Conservation (phyloP, 2,888 invertebrate species). For the Balanococcus diminutus region DNA sequence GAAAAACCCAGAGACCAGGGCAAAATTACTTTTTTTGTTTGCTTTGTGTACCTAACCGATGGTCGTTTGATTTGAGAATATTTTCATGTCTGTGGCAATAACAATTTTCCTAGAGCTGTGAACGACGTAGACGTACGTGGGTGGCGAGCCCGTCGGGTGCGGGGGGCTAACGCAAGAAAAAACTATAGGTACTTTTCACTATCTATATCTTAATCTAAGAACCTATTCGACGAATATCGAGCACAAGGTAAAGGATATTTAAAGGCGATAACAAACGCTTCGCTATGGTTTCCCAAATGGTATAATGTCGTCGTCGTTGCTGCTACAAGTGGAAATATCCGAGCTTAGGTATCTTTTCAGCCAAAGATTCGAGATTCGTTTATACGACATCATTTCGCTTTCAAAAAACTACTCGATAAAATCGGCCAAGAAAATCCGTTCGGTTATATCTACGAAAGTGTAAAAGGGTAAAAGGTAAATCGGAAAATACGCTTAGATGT, state of each 20-base stretch:
- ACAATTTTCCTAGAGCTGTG: neutral
- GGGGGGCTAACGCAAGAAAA: neutral
- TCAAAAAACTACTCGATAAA: slow-evolving; percentile 9
- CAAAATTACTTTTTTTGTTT: slow-evolving; percentile 4
- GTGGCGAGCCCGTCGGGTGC: neutral
- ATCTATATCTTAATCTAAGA: slow-evolving; percentile 27
- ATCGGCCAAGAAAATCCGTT: neutral
- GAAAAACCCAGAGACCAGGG: neutral
- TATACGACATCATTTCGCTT: slow-evolving; percentile 7
- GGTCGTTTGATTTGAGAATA: slow-evolving; percentile 23
- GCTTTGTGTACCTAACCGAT: neutral
- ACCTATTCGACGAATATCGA: slow-evolving; percentile 6
- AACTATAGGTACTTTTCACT: slow-evolving; percentile 9
- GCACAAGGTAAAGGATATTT: slow-evolving; percentile 14
- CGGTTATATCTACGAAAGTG: neutral
- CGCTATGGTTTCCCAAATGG: neutral
- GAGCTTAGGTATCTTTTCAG: neutral
- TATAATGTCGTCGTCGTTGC: neutral
- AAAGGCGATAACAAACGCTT: slow-evolving; percentile 9
- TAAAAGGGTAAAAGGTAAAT: neutral
- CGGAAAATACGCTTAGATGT: neutral
- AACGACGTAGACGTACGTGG: neutral
- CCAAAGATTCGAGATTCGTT: neutral
- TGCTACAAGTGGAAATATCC: too few relatives aligned
- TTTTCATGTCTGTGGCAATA: slow-evolving; percentile 15